These are phyloP conservation scores for Rhinolophus sinicus DNA, from an alignment of 2,113 vertebrate species.

Conservation along the genomic window DNA sequence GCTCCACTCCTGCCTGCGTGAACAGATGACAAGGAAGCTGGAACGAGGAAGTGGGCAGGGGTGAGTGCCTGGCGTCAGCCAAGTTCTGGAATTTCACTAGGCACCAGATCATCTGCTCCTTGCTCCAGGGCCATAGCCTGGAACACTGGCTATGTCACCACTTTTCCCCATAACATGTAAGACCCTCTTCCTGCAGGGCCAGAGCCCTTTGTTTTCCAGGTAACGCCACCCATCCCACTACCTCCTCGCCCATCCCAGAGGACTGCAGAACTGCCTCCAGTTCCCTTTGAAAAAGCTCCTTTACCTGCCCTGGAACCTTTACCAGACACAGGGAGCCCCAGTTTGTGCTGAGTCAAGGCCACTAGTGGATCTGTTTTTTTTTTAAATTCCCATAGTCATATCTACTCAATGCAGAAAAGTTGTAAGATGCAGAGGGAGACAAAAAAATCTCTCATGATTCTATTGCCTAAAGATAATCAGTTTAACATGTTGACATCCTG, in stretches of 20 bases:
- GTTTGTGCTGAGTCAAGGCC: background rate
- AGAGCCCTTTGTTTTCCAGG: background rate
- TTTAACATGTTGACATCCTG: background rate
- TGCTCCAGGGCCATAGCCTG: background rate
- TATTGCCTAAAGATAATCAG: background rate
- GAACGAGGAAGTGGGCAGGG: background rate
- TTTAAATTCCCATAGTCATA: background rate
- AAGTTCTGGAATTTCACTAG: constrained; percentile 2
- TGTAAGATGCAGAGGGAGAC: background rate
- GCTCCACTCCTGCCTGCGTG: background rate
- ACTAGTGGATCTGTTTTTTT: background rate
- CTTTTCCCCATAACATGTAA: background rate
- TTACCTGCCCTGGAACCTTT: background rate
- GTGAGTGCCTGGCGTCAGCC: background rate
- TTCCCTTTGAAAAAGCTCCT: background rate
- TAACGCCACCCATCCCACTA: background rate
- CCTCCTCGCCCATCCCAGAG: background rate
- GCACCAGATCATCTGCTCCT: background rate
- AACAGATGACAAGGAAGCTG: constrained; percentile 18
- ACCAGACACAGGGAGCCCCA: background rate
- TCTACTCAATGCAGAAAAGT: background rate
- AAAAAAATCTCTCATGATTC: background rate
- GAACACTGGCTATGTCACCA: background rate
- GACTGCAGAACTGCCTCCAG: background rate
- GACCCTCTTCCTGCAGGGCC: no score